Percentiles rank a stretch among this genome's conserved stretches.
Conservation (phyloP, 2,797 vertebrate species). For the Ctenosaura bakeri region DNA sequence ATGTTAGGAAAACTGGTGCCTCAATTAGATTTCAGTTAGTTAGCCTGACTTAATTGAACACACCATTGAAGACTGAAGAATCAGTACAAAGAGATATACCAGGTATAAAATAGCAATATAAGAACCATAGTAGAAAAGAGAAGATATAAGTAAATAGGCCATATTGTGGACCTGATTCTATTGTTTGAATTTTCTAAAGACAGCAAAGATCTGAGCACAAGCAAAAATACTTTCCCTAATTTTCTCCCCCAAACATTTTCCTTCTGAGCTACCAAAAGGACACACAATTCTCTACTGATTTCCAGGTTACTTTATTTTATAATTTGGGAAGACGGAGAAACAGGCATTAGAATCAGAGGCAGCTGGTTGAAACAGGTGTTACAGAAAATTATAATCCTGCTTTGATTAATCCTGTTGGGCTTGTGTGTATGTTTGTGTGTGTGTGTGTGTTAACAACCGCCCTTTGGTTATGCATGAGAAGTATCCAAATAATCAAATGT, state of each 20-base stretch:
- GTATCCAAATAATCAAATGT: constrained; percentile 76
- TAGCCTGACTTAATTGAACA: constrained; percentile 20
- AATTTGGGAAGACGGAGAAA: constrained; percentile 76
- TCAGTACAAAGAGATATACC: background rate
- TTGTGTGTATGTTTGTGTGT: background rate
- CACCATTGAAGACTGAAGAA: background rate
- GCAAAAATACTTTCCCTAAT: constrained; percentile 51
- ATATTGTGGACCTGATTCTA: background rate
- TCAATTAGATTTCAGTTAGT: constrained; percentile 10
- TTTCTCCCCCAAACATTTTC: constrained; percentile 59
- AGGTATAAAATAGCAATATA: background rate
- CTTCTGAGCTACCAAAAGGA: constrained; percentile 61
- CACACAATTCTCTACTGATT: constrained; percentile 60
- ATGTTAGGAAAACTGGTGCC: background rate
- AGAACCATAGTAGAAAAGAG: constrained; percentile 14
- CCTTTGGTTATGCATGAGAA: constrained; percentile 75
- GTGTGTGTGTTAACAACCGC: constrained; percentile 54
- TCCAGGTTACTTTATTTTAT: constrained; percentile 73
- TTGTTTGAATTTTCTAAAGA: constrained; percentile 26
- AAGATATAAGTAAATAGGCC: constrained; percentile 14
- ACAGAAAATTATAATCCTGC: constrained; percentile 79
- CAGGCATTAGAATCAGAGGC: constrained; percentile 73
- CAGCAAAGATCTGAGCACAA: constrained; percentile 61
- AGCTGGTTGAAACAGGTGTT: constrained; percentile 82
- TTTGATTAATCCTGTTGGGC: constrained; percentile 78